These are phyloP conservation scores for Mormyrus lacerda DNA, from an alignment of 2,113 vertebrate species.

Conservation along the genomic window DNA sequence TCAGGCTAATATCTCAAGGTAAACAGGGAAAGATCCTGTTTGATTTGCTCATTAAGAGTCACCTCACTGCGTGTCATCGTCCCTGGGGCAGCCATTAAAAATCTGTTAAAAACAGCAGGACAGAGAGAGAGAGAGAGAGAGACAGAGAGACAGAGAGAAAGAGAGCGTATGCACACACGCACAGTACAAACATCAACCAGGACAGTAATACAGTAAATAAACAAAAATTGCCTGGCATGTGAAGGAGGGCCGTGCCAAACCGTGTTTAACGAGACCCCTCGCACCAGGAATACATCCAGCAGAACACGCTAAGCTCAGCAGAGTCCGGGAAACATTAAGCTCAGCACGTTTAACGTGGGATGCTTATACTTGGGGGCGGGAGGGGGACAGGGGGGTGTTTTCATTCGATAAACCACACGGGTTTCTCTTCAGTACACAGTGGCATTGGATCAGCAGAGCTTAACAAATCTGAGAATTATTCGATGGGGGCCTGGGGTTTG, in stretches of 20 bases:
- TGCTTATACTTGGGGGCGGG: neutral
- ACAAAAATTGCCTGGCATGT: neutral
- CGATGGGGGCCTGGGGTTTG: neutral
- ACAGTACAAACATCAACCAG: neutral
- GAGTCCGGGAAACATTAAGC: neutral
- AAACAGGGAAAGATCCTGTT: neutral
- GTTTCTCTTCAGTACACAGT: neutral
- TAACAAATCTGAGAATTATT: neutral
- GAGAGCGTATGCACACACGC: neutral
- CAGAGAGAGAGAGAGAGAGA: neutral
- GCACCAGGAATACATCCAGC: neutral
- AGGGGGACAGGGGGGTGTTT: neutral
- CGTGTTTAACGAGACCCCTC: neutral
- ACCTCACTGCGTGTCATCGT: neutral
- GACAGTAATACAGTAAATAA: neutral
- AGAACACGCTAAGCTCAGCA: neutral
- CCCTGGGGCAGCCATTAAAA: neutral
- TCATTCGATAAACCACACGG: neutral
- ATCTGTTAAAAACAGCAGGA: conserved; percentile 2
- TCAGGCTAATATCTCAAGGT: neutral
- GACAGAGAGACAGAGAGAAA: neutral
- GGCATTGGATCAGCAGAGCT: neutral
- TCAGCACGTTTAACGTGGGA: neutral
- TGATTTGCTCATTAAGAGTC: neutral
- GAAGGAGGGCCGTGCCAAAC: neutral